Conservation (phyloP, 2,888 invertebrate genomes). For the Reticulitermes lucifugus region DNA sequence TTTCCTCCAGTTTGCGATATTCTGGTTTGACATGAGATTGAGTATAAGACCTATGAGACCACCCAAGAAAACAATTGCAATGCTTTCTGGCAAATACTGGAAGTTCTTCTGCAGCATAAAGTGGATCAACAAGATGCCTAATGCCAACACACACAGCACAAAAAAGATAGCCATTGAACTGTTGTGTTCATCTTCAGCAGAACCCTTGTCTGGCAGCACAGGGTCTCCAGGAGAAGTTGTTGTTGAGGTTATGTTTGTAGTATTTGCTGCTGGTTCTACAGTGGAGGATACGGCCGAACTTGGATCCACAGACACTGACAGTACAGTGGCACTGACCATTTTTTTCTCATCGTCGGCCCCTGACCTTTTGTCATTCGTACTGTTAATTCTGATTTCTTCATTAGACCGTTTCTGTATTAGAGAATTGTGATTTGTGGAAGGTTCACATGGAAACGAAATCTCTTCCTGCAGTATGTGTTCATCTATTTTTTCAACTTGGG, state of each 20-base stretch:
- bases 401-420: not conserved
- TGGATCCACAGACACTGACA: conserved; percentile 2
- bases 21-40: conserved; percentile 88
- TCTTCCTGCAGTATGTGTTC: not conserved
- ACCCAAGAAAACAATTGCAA: conserved; percentile 96
- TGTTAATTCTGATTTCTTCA: not conserved
- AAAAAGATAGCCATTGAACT: conserved; percentile 98
- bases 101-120: conserved; percentile 95
- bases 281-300: not conserved
- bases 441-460: not conserved
- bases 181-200: conserved; percentile 95
- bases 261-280: not conserved
- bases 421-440: not conserved
- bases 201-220: conserved; percentile 87
- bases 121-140: conserved; percentile 95
- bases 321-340: not conserved
- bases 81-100: conserved; percentile 96
- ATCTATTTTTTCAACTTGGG: not conserved
- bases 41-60: conserved; percentile 92
- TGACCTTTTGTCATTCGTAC: not conserved
- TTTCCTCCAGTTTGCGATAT: conserved; percentile 95
- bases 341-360: not conserved
- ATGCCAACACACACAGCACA: conserved; percentile 92
- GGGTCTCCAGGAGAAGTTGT: conserved; percentile 76
- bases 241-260: conserved; percentile 61